Percentiles rank a stretch among this genome's conserved stretches.
Conservation (phyloP, 2,797 vertebrate species). For the Malurus leucopterus region DNA sequence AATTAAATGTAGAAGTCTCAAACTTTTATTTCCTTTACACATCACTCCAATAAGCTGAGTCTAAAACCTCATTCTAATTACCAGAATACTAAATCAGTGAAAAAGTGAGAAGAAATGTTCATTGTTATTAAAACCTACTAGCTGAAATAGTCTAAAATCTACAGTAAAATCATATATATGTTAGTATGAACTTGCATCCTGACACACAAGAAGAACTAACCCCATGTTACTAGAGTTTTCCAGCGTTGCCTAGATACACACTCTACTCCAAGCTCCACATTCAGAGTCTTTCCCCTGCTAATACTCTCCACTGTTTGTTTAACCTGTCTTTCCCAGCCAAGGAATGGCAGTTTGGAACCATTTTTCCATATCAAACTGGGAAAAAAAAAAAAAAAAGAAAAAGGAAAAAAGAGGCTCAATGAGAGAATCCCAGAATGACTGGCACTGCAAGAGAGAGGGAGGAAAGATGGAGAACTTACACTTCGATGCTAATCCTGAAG, state of each 20-base stretch:
- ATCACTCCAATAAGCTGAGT: not conserved
- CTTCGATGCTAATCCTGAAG: not conserved
- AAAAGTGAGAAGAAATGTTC: not conserved
- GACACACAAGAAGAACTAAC: not conserved
- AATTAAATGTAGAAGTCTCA: not conserved
- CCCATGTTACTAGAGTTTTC: not conserved
- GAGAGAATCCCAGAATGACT: not conserved
- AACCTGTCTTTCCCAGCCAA: not conserved
- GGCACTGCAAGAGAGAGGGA: not conserved
- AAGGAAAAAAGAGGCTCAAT: not conserved
- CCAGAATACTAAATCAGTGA: not conserved
- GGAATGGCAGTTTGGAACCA: not conserved
- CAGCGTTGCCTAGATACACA: not conserved
- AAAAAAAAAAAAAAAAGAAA: not conserved
- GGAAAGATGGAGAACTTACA: not conserved
- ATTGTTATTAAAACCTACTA: not conserved
- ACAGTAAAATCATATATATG: not conserved
- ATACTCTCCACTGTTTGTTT: not conserved
- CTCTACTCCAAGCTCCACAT: not conserved
- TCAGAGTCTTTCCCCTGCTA: not conserved
- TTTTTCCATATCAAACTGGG: not conserved
- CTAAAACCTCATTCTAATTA: not conserved
- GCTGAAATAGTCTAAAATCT: not conserved
- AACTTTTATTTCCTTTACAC: not conserved
- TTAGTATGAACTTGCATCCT: not conserved